Evolutionary conservation across 1,140 invertebrate genomes (phyloP).

Genomic region (Popillia japonica): DNA sequence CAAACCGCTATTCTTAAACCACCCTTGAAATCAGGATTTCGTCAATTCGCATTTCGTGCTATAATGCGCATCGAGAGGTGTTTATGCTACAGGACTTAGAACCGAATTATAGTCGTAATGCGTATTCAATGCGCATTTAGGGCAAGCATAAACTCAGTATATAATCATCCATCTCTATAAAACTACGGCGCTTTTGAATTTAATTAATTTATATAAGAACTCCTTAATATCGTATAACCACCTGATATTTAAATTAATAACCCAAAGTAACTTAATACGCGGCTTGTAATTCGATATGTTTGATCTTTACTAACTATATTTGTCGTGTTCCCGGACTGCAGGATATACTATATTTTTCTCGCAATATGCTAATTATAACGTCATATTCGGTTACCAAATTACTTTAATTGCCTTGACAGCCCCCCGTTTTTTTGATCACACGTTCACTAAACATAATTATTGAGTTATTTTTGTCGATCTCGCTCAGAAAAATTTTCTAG

Average conservation of each 20-base stretch:
- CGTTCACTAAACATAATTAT: background rate
- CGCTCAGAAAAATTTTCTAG: background rate
- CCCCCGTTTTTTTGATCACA: background rate
- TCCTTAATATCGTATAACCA: background rate
- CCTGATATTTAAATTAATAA: constrained; percentile 12
- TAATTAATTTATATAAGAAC: background rate
- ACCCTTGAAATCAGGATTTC: too few species aligned
- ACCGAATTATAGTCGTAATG: too few species aligned
- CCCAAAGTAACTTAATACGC: background rate
- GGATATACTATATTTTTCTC: background rate
- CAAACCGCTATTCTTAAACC: too few species aligned
- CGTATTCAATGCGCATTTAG: too few species aligned
- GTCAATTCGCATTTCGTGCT: too few species aligned
- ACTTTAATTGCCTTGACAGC: background rate
- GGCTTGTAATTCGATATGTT: background rate
- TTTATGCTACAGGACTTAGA: too few species aligned
- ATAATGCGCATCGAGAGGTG: too few species aligned
- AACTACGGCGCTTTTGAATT: background rate
- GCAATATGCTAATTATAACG: constrained; percentile 11
- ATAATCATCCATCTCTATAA: too few species aligned
- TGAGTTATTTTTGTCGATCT: constrained; percentile 5
- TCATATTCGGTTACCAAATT: constrained; percentile 11
- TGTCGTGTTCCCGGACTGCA: background rate
- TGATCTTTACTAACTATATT: constrained; percentile 6
- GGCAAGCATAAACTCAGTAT: too few species aligned